These are phyloP conservation scores for Fissipunctia ypsillon DNA, from an alignment of 2,888 invertebrate genomes.

Conservation along the genomic window DNA sequence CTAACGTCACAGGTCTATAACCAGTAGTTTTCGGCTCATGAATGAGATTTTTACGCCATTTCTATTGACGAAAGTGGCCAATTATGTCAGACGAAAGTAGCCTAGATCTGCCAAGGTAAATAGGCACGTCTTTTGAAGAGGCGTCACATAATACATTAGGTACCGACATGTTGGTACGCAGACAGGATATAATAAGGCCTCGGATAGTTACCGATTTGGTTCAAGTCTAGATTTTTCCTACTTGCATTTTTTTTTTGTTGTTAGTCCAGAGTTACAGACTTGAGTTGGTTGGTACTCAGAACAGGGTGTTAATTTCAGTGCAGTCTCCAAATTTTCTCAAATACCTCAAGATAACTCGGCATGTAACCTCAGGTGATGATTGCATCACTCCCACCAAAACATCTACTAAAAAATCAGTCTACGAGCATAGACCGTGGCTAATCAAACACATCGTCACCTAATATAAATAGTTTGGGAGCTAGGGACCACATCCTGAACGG, in stretches of 20 bases:
- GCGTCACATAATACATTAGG: constrained; percentile 16
- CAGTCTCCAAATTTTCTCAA: neutral
- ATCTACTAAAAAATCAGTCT: constrained; percentile 62
- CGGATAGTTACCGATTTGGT: neutral
- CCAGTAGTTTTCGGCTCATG: constrained; percentile 56
- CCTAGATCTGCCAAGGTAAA: constrained; percentile 37
- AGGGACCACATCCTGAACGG: constrained; percentile 83
- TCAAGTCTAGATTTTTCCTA: neutral
- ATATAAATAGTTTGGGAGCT: constrained; percentile 81
- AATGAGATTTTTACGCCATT: constrained; percentile 57
- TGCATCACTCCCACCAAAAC: constrained; percentile 47
- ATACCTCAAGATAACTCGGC: constrained; percentile 10
- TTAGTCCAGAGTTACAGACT: neutral
- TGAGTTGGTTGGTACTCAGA: neutral
- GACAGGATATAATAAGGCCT: constrained; percentile 5
- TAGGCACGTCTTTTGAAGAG: constrained; percentile 29
- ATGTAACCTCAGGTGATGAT: constrained; percentile 29
- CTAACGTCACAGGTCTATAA: constrained; percentile 70
- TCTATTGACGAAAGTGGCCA: constrained; percentile 38
- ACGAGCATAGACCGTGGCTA: constrained; percentile 72
- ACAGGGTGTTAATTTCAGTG: neutral
- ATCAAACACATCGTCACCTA: constrained; percentile 74
- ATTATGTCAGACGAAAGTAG: constrained; percentile 41
- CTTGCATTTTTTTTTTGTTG: neutral
- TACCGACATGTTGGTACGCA: constrained; percentile 3